Percentiles rank a stretch among this genome's conserved stretches.
Evolutionary conservation across 1,140 invertebrate genomes (phyloP).

Genomic region (Hyles vespertilio): DNA sequence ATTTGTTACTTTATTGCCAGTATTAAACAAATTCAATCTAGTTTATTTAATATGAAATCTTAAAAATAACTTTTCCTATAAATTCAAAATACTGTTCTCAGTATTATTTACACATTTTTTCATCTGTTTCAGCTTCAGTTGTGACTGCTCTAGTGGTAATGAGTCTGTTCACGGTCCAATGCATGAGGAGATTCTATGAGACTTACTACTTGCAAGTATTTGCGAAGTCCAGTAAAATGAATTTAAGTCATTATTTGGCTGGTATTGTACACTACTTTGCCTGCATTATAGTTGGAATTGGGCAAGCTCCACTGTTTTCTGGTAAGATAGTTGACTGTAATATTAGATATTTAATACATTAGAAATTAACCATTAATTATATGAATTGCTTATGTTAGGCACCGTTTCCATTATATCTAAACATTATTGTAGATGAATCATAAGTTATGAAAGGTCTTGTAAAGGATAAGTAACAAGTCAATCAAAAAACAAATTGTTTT

Average conservation of each 20-base stretch:
- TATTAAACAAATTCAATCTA: too few relatives aligned
- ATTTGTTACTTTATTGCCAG: too few relatives aligned
- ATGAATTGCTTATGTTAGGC: too few relatives aligned
- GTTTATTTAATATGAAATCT: too few relatives aligned
- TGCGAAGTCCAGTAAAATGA: slow-evolving; percentile 85
- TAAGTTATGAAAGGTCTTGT: not conserved
- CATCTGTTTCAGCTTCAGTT: slow-evolving; percentile 67
- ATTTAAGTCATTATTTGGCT: slow-evolving; percentile 84
- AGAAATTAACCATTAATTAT: too few relatives aligned
- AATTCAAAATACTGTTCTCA: too few relatives aligned
- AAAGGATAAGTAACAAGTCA: not conserved
- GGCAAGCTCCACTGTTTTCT: slow-evolving; percentile 84
- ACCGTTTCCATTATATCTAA: too few relatives aligned
- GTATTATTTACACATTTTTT: too few relatives aligned
- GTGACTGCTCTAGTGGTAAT: slow-evolving; percentile 77
- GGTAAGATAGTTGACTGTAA: slow-evolving; percentile 40
- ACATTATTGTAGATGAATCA: not conserved
- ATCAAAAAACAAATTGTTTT: not conserved
- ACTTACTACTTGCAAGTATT: slow-evolving; percentile 86
- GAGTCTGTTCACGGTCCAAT: slow-evolving; percentile 81
- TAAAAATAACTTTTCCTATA: too few relatives aligned
- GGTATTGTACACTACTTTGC: slow-evolving; percentile 87
- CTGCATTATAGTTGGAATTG: slow-evolving; percentile 79
- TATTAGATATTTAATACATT: too few relatives aligned
- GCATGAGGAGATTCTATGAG: slow-evolving; percentile 86